phyloP scores from a whole-genome alignment of 2,888 invertebrate genomes.

The Pecten maximus region DNA sequence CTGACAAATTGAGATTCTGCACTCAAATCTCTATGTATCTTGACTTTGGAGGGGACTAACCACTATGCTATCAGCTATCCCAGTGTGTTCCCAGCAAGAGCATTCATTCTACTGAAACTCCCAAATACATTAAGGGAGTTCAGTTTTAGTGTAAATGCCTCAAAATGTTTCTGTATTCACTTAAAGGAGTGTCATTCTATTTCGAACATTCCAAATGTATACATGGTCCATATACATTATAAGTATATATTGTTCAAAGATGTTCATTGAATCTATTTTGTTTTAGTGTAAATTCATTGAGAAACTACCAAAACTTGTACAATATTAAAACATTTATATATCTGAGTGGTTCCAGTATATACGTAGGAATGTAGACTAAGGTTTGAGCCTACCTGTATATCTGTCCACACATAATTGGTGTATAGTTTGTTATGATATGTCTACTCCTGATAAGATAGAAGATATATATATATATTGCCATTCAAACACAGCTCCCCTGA shows the following conservation, averaged over 20 bases:
- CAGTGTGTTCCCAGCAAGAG: not conserved
- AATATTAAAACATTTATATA: too few species aligned
- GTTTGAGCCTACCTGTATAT: not conserved
- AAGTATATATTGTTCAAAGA: too few species aligned
- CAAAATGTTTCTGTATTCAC: not conserved
- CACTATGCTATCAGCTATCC: not conserved
- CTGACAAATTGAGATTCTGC: slow-evolving; percentile 27
- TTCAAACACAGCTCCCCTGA: not conserved
- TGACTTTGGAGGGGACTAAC: not conserved
- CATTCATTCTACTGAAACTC: not conserved
- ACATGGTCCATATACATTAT: too few species aligned
- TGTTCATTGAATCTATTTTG: too few species aligned
- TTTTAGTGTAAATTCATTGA: not conserved
- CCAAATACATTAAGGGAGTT: not conserved
- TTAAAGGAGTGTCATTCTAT: not conserved
- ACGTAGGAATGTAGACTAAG: not conserved
- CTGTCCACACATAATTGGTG: not conserved
- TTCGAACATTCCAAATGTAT: too few species aligned
- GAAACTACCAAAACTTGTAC: too few species aligned
- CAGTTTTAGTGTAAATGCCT: not conserved
- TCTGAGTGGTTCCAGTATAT: too few species aligned
- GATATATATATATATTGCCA: slow-evolving; percentile 14
- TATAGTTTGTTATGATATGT: slow-evolving; percentile 24
- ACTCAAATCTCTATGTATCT: not conserved
- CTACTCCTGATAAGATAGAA: not conserved